Conservation (phyloP, 1,140 invertebrate genomes). For the Drosophila pandora region DNA sequence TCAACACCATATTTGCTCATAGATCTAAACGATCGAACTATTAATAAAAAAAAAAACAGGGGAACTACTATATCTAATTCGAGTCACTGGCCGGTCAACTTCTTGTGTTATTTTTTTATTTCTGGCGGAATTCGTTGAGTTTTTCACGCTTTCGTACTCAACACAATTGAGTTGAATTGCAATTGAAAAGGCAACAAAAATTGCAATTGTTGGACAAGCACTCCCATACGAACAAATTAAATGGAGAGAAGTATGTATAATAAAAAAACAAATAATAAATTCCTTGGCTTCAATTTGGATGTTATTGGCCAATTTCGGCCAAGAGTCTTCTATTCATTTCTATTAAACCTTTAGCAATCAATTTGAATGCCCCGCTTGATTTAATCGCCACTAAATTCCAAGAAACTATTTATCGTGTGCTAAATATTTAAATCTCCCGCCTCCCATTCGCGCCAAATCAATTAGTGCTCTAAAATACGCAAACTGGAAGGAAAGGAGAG, state of each 20-base stretch:
- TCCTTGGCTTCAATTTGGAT: neutral
- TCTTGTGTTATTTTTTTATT: conserved; percentile 16
- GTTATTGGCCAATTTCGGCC: neutral
- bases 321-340: neutral
- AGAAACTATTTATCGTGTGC: too few relatives aligned
- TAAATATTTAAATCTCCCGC: too few relatives aligned
- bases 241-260: neutral
- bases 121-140: conserved; percentile 30
- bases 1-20: conserved; percentile 18
- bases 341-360: neutral
- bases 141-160: conserved; percentile 72
- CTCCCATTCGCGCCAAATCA: neutral
- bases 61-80: neutral
- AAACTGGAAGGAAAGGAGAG: neutral
- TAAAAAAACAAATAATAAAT: neutral
- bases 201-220: conserved; percentile 30
- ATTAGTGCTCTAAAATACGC: neutral
- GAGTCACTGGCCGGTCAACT: conserved; percentile 50
- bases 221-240: neutral
- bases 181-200: conserved; percentile 48
- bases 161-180: conserved; percentile 54
- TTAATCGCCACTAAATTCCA: too few relatives aligned
- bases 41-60: neutral
- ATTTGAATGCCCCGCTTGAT: neutral
- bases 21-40: conserved; percentile 1